Evolutionary conservation across 2,113 vertebrate species (phyloP).

Genomic region (Alaudala cheleensis): DNA sequence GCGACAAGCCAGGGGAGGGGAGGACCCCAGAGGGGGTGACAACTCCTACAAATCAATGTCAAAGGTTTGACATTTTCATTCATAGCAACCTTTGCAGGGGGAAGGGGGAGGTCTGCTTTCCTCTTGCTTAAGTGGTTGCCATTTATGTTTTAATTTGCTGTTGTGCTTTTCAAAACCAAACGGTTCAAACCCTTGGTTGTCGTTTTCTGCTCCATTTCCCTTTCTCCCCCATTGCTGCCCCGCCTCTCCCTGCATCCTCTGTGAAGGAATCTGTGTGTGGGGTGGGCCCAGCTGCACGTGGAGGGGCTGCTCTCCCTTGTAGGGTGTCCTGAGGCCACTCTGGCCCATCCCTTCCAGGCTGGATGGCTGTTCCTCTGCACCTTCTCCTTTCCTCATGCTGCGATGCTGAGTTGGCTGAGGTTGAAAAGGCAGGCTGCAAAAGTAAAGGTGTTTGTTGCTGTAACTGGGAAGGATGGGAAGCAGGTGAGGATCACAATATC

Average conservation of each 20-base stretch:
- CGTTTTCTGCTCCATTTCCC: conserved; percentile 47
- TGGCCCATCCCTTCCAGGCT: background rate
- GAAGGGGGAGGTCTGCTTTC: background rate
- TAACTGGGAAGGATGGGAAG: background rate
- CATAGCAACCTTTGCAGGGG: conserved; percentile 3
- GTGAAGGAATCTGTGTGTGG: background rate
- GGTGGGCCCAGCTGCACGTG: background rate
- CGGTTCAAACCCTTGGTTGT: conserved; percentile 14
- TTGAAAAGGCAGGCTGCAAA: background rate
- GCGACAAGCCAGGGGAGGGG: background rate
- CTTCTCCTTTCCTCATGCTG: background rate
- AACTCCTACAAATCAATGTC: conserved; percentile 60
- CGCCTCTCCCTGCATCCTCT: background rate
- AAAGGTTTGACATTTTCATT: conserved; percentile 66
- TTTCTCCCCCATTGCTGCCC: background rate
- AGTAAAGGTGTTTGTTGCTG: background rate
- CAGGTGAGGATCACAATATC: background rate
- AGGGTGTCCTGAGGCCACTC: background rate
- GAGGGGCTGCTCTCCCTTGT: background rate
- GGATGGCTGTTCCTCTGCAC: background rate
- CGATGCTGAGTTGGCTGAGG: background rate
- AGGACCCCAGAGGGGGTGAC: conserved; percentile 3
- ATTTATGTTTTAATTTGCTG: conserved; percentile 69
- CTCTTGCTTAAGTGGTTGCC: conserved; percentile 34
- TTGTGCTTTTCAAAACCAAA: conserved; percentile 29